Percentiles rank a stretch among this genome's conserved stretches.
Evolutionary conservation across 1,140 invertebrate species (phyloP).

Genomic region (Augochlora pura): DNA sequence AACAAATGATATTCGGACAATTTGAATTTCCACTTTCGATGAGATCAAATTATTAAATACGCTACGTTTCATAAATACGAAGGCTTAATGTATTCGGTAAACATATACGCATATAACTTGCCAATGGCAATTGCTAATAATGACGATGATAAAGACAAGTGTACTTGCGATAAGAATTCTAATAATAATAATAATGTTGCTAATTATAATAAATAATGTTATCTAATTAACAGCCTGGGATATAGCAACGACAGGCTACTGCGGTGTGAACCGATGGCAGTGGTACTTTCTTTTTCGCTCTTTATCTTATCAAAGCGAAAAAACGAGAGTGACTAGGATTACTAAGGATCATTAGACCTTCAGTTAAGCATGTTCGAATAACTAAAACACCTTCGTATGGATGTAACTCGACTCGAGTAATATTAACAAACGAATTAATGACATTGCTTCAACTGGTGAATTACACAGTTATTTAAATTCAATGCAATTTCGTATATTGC

Average conservation of each 20-base stretch:
- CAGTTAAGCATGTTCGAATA: constrained; percentile 6
- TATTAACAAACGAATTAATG: background rate
- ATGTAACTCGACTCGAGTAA: background rate
- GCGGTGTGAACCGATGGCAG: constrained; percentile 55
- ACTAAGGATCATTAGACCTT: constrained; percentile 37
- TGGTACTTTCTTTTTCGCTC: constrained; percentile 44
- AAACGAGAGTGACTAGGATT: constrained; percentile 61
- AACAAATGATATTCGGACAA: background rate
- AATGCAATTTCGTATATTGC: background rate
- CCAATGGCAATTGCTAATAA: background rate
- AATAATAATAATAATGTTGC: constrained; percentile 11
- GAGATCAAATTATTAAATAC: background rate
- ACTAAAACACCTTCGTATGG: background rate
- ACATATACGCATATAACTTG: background rate
- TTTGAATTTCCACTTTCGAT: background rate
- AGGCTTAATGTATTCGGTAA: background rate
- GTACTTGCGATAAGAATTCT: constrained; percentile 6
- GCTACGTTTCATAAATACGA: background rate
- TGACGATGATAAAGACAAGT: constrained; percentile 24
- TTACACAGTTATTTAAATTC: background rate
- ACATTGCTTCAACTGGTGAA: background rate
- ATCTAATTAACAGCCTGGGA: constrained; percentile 57
- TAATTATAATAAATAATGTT: constrained; percentile 53
- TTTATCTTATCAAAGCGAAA: constrained; percentile 40
- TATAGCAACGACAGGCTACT: constrained; percentile 45